phyloP scores from a whole-genome alignment of 2,888 invertebrate genomes.

The Amiota minor region DNA sequence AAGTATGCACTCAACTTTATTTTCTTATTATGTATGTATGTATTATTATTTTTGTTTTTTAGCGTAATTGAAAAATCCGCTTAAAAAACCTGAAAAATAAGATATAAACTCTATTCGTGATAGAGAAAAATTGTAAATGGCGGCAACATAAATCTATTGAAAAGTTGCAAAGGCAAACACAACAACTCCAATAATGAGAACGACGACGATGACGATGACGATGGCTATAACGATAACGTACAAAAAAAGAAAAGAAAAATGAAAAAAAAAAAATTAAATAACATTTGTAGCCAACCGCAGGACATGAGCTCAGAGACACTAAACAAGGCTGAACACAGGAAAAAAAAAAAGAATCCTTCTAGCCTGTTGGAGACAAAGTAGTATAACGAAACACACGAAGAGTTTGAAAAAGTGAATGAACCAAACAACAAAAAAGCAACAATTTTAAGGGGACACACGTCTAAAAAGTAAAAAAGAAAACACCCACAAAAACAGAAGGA shows the following conservation, averaged over 20 bases:
- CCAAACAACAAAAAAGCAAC: slow-evolving; percentile 5
- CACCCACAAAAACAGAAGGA: slow-evolving; percentile 6
- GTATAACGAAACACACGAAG: slow-evolving; percentile 1
- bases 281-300: slow-evolving; percentile 29
- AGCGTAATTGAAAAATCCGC: slow-evolving; percentile 53
- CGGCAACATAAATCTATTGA: slow-evolving; percentile 43
- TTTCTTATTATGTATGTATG: neutral
- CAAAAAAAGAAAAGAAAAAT: slow-evolving; percentile 37
- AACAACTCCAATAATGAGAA: slow-evolving; percentile 34
- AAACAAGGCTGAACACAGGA: neutral
- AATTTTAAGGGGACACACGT: slow-evolving; percentile 24
- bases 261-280: slow-evolving; percentile 40
- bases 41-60: neutral
- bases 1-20: slow-evolving; percentile 44
- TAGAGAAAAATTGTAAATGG: slow-evolving; percentile 37
- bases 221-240: slow-evolving; percentile 42
- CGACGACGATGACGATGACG: slow-evolving; percentile 34
- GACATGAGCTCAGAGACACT: slow-evolving; percentile 30
- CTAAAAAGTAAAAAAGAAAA: slow-evolving; percentile 15
- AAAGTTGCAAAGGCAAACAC: slow-evolving; percentile 34
- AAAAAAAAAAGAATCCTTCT: too few relatives aligned
- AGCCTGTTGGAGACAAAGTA: neutral
- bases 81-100: slow-evolving; percentile 40
- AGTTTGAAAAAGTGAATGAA: neutral
- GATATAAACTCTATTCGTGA: slow-evolving; percentile 36